These are phyloP conservation scores for Junonia oenone DNA, from an alignment of 2,888 invertebrate genomes.

Conservation along the genomic window DNA sequence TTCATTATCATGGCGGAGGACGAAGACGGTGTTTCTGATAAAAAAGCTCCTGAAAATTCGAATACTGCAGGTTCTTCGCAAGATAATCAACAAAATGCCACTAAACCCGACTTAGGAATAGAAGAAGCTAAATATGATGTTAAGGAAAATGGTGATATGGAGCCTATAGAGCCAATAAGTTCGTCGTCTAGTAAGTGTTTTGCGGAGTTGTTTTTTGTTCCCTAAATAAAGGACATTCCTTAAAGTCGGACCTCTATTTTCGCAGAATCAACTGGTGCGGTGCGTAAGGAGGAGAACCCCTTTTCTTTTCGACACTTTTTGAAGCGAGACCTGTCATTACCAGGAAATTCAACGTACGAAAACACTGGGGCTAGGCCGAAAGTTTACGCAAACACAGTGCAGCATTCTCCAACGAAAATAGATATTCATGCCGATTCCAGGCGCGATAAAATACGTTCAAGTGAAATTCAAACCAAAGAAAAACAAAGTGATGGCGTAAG, in stretches of 20 bases:
- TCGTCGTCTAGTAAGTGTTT: conserved; percentile 70
- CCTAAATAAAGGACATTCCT: conserved; percentile 59
- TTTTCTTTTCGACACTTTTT: conserved; percentile 93
- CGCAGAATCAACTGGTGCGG: conserved; percentile 65
- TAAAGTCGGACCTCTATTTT: conserved; percentile 43
- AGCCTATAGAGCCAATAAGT: conserved; percentile 58
- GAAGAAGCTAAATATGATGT: conserved; percentile 69
- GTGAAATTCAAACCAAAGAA: conserved; percentile 61
- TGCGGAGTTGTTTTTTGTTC: conserved; percentile 70
- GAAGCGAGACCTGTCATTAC: conserved; percentile 81
- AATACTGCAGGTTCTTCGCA: conserved; percentile 55
- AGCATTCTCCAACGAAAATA: conserved; percentile 68
- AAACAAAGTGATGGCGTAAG: conserved; percentile 47
- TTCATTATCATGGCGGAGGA: conserved; percentile 77
- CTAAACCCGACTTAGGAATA: conserved; percentile 71
- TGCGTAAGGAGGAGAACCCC: conserved; percentile 85
- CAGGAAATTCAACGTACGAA: conserved; percentile 80
- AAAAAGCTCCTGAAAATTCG: conserved; percentile 68
- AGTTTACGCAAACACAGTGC: conserved; percentile 78
- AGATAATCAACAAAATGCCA: conserved; percentile 60
- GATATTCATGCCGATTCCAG: conserved; percentile 54
- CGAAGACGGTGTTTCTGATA: conserved; percentile 74
- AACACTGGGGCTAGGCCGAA: conserved; percentile 89
- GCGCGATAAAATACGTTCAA: conserved; percentile 53
- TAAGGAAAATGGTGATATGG: conserved; percentile 59